Evolutionary conservation across 2,113 vertebrate species (phyloP).

Genomic region (Henicopernis longicauda): DNA sequence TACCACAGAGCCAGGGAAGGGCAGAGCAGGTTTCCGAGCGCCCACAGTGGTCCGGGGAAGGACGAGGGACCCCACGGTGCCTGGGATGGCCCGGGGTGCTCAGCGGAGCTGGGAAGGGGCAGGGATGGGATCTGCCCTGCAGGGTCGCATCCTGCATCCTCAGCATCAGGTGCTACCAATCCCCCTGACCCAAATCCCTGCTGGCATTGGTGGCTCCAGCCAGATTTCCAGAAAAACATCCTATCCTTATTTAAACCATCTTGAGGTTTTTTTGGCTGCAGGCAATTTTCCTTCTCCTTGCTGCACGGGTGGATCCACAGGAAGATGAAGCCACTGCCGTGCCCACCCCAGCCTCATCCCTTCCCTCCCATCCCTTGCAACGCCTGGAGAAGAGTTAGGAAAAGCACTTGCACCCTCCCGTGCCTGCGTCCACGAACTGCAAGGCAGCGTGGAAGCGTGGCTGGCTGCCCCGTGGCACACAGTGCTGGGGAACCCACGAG

Average conservation of each 20-base stretch:
- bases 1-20: not conserved
- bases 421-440: not conserved
- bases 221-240: not conserved
- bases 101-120: not conserved
- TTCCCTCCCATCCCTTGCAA: not conserved
- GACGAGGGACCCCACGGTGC: fast-evolving
- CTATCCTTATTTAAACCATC: not conserved
- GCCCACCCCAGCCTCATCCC: not conserved
- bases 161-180: not conserved
- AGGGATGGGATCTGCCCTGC: not conserved
- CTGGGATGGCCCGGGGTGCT: not conserved
- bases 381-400: not conserved
- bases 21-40: not conserved
- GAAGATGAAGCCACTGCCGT: too few relatives aligned
- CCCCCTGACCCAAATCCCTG: not conserved
- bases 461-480: not conserved
- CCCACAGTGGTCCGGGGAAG: fast-evolving
- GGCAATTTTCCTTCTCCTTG: not conserved
- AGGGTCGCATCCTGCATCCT: not conserved
- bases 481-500: not conserved
- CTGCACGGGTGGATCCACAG: not conserved
- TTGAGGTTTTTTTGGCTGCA: too few relatives aligned
- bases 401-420: conserved; percentile 47
- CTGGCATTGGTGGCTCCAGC: not conserved
- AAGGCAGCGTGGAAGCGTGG: not conserved